Percentiles rank a stretch among this genome's conserved stretches.
phyloP scores from a whole-genome alignment of 1,140 invertebrate genomes.

The Acromyrmex heyeri region DNA sequence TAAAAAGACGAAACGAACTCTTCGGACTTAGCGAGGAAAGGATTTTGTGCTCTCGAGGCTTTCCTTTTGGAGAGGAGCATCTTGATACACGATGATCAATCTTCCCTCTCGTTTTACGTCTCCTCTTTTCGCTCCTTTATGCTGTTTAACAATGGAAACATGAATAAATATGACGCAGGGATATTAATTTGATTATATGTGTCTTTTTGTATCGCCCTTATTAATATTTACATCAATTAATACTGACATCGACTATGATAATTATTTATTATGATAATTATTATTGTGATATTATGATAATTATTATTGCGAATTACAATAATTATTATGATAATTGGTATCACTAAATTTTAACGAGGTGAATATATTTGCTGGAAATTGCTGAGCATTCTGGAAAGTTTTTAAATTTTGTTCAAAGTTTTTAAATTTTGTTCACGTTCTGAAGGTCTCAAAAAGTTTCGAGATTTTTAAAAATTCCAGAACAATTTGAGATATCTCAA shows the following conservation, averaged over 20 bases:
- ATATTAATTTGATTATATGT: conserved; percentile 17
- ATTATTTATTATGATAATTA: too few relatives aligned
- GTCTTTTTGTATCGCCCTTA: neutral
- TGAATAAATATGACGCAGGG: conserved; percentile 29
- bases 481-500: neutral
- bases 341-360: neutral
- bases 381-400: neutral
- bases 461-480: neutral
- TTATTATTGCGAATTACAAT: too few relatives aligned
- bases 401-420: neutral
- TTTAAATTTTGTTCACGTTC: neutral
- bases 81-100: conserved; percentile 55
- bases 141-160: conserved; percentile 1
- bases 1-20: neutral
- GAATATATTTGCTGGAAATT: neutral
- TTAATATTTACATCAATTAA: conserved; percentile 10
- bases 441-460: neutral
- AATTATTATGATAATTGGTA: neutral
- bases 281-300: too few relatives aligned
- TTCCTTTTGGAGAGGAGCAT: conserved; percentile 20
- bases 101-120: conserved; percentile 27
- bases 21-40: conserved; percentile 31
- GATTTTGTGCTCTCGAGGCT: conserved; percentile 42
- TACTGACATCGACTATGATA: neutral
- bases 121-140: neutral